These are phyloP conservation scores for Psilanteris sp. DNA, from an alignment of 1,140 invertebrate genomes.

Conservation along the genomic window DNA sequence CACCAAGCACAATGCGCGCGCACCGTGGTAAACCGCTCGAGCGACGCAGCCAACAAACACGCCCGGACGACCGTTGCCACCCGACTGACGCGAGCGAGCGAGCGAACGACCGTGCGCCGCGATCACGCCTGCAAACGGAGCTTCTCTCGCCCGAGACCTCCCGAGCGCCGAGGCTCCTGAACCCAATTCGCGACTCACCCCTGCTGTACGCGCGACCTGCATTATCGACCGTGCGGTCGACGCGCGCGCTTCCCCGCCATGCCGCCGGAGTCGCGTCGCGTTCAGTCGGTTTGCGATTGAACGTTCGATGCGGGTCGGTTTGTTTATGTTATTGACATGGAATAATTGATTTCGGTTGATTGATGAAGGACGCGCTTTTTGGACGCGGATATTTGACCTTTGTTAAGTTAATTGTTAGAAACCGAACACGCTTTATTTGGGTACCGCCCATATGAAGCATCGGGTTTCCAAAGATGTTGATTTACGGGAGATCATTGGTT, in stretches of 20 bases:
- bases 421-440: no score
- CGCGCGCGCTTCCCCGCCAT: background rate
- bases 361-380: no score
- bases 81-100: slow-evolving; percentile 67
- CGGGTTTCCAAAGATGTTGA: no score
- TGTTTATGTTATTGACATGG: no score
- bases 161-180: slow-evolving; percentile 11
- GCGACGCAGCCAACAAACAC: slow-evolving; percentile 15
- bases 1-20: slow-evolving; percentile 44
- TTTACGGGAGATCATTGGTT: no score
- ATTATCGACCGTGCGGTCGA: slow-evolving; percentile 32
- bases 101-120: background rate
- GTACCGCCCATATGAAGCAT: no score
- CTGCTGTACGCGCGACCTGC: slow-evolving; percentile 28
- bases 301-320: no score
- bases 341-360: no score
- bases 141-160: slow-evolving; percentile 1
- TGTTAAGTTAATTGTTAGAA: no score
- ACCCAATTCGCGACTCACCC: slow-evolving; percentile 1
- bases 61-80: slow-evolving; percentile 72
- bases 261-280: no score
- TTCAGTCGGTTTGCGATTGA: no score
- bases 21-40: background rate
- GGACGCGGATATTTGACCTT: no score
- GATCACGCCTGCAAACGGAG: background rate